A percentile compares a stretch with the other conserved stretches of the same genome.
These are phyloP conservation scores for Spilosoma lubricipeda DNA, from an alignment of 2,888 invertebrate species.

Conservation along the genomic window DNA sequence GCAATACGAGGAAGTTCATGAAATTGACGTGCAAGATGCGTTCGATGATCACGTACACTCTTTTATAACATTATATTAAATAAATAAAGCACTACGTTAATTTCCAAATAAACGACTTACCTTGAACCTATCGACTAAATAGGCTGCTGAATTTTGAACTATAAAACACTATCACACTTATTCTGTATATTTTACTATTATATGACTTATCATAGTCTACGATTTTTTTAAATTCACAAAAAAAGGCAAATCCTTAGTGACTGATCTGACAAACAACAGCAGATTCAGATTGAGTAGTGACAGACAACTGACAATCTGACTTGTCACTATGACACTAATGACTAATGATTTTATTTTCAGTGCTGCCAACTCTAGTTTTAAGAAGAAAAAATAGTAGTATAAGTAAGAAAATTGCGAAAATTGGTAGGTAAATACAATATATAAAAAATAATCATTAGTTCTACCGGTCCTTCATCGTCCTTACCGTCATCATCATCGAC, in stretches of 20 bases:
- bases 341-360: too few relatives aligned
- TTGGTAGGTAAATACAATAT: background rate
- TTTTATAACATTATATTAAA: constrained; percentile 33
- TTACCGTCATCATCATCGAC: too few relatives aligned
- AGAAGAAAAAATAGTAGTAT: background rate
- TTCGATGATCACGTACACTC: constrained; percentile 45
- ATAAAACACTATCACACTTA: constrained; percentile 1
- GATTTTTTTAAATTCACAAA: background rate
- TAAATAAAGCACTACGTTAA: constrained; percentile 34
- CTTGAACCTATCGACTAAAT: constrained; percentile 22
- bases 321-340: background rate
- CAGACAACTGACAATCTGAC: background rate
- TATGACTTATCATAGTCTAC: background rate
- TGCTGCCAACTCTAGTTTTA: background rate
- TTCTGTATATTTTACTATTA: background rate
- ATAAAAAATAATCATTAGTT: too few relatives aligned
- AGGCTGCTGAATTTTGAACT: constrained; percentile 1
- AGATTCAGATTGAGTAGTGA: background rate
- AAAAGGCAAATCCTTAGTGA: background rate
- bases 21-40: constrained; percentile 71
- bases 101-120: constrained; percentile 32
- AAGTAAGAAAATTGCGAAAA: background rate
- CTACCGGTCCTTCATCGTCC: too few relatives aligned
- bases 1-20: constrained; percentile 79
- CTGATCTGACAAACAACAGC: background rate